Conservation (phyloP, 2,113 vertebrate genomes). For the Lamprotornis superbus region DNA sequence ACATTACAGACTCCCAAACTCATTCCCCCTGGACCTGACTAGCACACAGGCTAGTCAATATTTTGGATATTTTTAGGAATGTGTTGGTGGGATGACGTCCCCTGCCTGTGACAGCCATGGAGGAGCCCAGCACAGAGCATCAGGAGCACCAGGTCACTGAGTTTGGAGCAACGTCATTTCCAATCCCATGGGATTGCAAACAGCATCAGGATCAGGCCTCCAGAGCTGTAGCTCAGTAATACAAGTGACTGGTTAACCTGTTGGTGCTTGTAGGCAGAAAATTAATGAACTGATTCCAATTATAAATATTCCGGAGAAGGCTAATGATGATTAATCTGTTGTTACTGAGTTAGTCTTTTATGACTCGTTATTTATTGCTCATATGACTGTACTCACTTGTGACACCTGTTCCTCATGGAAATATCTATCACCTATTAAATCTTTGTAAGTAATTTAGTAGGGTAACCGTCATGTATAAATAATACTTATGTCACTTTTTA, state of each 20-base stretch:
- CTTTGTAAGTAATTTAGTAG: background rate
- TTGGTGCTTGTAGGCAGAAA: background rate
- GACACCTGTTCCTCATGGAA: conserved; percentile 37
- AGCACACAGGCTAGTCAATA: background rate
- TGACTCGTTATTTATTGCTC: conserved; percentile 28
- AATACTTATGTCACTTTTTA: background rate
- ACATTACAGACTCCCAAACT: background rate
- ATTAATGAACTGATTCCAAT: conserved; percentile 2
- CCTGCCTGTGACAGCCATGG: fast-evolving
- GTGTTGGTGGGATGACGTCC: background rate
- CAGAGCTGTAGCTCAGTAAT: background rate
- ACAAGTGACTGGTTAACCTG: background rate
- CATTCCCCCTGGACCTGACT: background rate
- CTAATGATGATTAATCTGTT: conserved; percentile 48
- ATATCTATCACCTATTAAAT: conserved; percentile 30
- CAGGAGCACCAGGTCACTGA: background rate
- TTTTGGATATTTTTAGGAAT: background rate
- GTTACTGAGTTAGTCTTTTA: conserved; percentile 23
- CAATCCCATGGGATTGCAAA: background rate
- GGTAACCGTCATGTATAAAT: background rate
- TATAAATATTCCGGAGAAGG: background rate
- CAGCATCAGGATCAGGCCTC: background rate
- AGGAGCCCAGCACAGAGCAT: background rate
- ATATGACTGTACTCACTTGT: background rate
- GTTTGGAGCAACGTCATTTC: background rate